Conservation (phyloP, 2,888 invertebrate species). For the Yponomeuta sedellus region DNA sequence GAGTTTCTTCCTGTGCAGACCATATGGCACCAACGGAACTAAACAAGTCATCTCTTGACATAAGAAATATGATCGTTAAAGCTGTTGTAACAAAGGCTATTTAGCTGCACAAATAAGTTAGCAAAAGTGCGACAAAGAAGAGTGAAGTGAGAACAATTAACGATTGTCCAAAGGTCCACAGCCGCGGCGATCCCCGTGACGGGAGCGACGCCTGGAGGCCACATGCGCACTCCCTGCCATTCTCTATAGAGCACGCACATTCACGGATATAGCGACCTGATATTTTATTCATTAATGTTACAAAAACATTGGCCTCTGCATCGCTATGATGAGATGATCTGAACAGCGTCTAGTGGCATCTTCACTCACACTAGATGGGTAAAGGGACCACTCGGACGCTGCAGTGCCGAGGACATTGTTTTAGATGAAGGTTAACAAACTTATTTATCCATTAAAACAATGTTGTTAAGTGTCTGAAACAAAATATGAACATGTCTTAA, state of each 20-base stretch:
- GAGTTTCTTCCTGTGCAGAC: slow-evolving; percentile 39
- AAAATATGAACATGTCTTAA: too few species aligned
- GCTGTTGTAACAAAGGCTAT: not conserved
- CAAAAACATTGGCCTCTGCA: too few species aligned
- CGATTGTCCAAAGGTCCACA: slow-evolving; percentile 38
- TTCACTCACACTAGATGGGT: too few species aligned
- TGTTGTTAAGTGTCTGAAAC: too few species aligned
- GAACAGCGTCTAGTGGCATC: too few species aligned
- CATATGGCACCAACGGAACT: slow-evolving; percentile 40
- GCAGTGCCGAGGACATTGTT: too few species aligned
- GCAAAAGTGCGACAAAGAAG: slow-evolving; percentile 32
- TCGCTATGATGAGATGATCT: too few species aligned
- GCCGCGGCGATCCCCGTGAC: slow-evolving; percentile 21
- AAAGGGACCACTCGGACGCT: too few species aligned
- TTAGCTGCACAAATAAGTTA: not conserved
- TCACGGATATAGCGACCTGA: not conserved
- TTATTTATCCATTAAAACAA: too few species aligned
- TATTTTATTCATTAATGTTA: too few species aligned
- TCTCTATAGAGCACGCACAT: not conserved
- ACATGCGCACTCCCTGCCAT: slow-evolving; percentile 34
- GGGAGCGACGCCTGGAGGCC: slow-evolving; percentile 22
- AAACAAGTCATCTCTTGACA: not conserved
- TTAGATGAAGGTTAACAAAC: too few species aligned
- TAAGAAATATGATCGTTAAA: not conserved
- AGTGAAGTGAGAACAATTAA: slow-evolving; percentile 38